These are phyloP conservation scores for Scyliorhinus canicula DNA, from an alignment of 2,797 vertebrate species.

Conservation along the genomic window DNA sequence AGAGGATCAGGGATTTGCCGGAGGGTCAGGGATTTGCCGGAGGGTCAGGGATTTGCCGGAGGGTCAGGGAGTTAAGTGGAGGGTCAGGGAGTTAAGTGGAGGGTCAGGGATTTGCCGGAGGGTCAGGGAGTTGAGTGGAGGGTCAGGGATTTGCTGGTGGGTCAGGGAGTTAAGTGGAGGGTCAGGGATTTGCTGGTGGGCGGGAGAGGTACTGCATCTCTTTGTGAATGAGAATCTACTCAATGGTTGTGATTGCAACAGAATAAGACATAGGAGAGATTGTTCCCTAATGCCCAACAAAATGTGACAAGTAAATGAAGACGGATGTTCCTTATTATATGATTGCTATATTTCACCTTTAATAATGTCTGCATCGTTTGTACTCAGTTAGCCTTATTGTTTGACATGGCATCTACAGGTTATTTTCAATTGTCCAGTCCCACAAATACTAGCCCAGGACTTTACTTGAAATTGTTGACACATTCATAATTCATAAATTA, in stretches of 20 bases:
- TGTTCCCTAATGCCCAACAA: neutral
- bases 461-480: conserved; percentile 6
- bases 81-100: no score
- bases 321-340: neutral
- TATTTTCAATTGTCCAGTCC: neutral
- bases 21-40: no score
- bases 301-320: neutral
- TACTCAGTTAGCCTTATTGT: neutral
- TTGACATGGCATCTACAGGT: neutral
- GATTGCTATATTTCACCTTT: neutral
- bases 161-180: no score
- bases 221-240: neutral
- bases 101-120: no score
- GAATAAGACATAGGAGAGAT: neutral
- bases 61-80: no score
- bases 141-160: no score
- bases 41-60: neutral
- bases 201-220: no score
- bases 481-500: conserved; percentile 19
- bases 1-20: neutral
- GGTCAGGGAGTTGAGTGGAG: no score
- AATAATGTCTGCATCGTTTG: neutral
- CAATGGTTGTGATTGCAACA: neutral
- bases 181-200: neutral
- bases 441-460: neutral